Evolutionary conservation across 2,797 vertebrate genomes (phyloP).

Genomic region (Acanthiza pusilla): DNA sequence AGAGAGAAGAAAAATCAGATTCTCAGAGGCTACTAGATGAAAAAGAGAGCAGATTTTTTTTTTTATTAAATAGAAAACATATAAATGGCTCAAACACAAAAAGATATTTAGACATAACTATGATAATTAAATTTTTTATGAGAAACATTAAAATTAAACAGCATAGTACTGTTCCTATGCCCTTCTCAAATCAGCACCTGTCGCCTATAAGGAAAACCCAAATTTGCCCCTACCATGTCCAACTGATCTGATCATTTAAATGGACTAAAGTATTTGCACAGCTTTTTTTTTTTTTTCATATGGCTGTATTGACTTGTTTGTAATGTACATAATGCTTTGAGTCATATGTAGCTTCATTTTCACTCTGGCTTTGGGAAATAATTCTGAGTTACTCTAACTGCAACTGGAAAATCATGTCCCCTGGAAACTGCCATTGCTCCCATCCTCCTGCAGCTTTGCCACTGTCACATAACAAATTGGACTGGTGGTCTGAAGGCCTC

Average conservation of each 20-base stretch:
- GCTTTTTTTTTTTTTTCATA: neutral
- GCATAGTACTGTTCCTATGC: neutral
- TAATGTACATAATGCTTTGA: neutral
- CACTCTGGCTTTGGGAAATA: neutral
- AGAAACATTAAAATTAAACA: neutral
- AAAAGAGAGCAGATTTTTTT: neutral
- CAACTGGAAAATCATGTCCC: neutral
- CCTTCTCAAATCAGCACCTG: neutral
- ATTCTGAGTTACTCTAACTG: neutral
- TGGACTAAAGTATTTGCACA: neutral
- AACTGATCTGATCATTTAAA: neutral
- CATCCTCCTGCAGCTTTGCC: neutral
- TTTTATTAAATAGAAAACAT: neutral
- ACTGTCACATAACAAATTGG: neutral
- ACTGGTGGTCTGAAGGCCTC: neutral
- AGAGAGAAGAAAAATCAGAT: neutral
- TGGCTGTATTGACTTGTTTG: fast-evolving
- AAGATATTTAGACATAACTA: neutral
- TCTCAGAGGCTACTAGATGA: neutral
- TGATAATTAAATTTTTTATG: neutral
- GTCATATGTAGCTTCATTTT: neutral
- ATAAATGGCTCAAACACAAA: neutral
- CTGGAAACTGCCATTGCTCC: neutral
- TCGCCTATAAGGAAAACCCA: neutral
- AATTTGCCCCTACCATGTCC: neutral